These are phyloP conservation scores for Murina feae DNA, from an alignment of 2,113 vertebrate species.

Conservation along the genomic window DNA sequence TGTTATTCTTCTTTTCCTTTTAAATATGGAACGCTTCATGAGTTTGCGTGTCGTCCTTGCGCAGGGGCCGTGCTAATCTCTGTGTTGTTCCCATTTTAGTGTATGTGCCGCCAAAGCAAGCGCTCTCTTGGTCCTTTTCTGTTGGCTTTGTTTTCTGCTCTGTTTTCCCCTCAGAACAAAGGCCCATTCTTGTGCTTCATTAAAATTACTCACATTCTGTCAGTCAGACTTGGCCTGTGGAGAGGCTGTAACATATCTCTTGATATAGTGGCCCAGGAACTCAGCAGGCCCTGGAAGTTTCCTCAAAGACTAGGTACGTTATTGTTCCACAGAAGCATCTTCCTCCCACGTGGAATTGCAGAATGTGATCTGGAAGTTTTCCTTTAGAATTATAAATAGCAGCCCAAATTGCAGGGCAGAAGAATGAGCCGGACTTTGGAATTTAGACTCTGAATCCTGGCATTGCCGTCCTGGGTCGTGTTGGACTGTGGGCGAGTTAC, in stretches of 20 bases:
- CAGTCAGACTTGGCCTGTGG: not conserved
- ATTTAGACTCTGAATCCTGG: not conserved
- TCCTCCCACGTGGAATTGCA: not conserved
- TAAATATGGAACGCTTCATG: too few relatives aligned
- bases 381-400: not conserved
- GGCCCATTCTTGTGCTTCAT: not conserved
- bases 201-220: not conserved
- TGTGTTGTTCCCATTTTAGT: too few relatives aligned
- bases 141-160: not conserved
- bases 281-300: not conserved
- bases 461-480: rapidly evolving
- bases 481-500: not conserved
- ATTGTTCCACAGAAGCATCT: not conserved
- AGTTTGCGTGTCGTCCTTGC: too few relatives aligned
- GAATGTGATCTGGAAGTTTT: not conserved
- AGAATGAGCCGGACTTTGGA: not conserved
- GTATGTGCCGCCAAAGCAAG: too few relatives aligned
- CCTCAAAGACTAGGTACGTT: not conserved
- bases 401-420: not conserved
- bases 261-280: not conserved
- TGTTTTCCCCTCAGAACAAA: not conserved
- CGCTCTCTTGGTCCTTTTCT: not conserved
- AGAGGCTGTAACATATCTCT: not conserved
- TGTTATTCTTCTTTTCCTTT: too few relatives aligned
- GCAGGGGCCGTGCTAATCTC: too few relatives aligned